Conservation (phyloP, 2,113 vertebrate genomes). For the Archilochus colubris region DNA sequence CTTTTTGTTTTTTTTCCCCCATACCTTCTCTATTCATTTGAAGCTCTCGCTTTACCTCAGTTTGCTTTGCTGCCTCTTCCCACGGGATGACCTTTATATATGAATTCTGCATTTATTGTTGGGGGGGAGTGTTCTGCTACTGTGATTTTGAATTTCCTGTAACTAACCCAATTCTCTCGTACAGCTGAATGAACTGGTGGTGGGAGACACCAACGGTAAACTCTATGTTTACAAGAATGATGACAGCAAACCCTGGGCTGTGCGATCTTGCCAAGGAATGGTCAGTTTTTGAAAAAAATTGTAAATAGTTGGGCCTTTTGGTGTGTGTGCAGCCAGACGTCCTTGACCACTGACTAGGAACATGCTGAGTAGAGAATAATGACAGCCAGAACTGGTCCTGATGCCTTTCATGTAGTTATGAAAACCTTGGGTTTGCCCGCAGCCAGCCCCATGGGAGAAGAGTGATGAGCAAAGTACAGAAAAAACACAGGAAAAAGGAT, state of each 20-base stretch:
- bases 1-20: background rate
- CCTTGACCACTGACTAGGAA: background rate
- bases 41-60: background rate
- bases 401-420: background rate
- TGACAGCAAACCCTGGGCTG: conserved; percentile 88
- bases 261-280: conserved; percentile 92
- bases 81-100: background rate
- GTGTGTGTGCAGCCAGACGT: background rate
- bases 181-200: conserved; percentile 94
- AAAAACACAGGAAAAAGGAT: background rate
- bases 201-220: conserved; percentile 93
- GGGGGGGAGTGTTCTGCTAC: background rate
- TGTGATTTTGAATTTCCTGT: background rate
- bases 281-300: conserved; percentile 72
- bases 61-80: background rate
- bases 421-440: background rate
- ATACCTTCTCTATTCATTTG: background rate
- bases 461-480: background rate
- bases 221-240: conserved; percentile 93
- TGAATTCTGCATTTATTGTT: background rate
- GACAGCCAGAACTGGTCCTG: background rate
- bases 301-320: background rate
- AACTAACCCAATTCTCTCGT: conserved; percentile 6
- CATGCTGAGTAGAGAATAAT: background rate
- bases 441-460: background rate